Conservation (phyloP, 2,113 vertebrate species). For the Nicator chloris region DNA sequence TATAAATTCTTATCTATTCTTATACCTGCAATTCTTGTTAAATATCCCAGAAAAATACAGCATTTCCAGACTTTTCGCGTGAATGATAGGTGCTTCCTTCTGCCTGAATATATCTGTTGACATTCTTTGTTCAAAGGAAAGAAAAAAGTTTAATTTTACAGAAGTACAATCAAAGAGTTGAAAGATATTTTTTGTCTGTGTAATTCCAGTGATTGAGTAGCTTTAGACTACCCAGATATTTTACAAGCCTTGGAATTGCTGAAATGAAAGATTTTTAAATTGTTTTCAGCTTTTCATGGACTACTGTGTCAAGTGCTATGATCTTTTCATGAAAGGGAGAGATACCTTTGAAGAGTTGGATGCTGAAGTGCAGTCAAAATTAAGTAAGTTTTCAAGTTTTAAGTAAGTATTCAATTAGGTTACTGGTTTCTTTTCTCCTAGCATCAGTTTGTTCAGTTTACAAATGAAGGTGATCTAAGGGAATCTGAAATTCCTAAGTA, state of each 20-base stretch:
- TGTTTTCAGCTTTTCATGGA: constrained; percentile 83
- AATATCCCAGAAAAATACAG: not conserved
- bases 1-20: too few species aligned
- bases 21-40: not conserved
- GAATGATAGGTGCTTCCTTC: not conserved
- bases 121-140: not conserved
- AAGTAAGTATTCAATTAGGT: not conserved
- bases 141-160: not conserved
- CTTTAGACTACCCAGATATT: not conserved
- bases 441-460: not conserved
- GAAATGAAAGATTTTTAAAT: not conserved
- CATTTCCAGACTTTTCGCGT: not conserved
- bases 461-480: not conserved
- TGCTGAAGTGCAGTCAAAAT: constrained; percentile 72
- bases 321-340: constrained; percentile 86
- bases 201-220: not conserved
- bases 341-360: constrained; percentile 89
- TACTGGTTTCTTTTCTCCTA: not conserved
- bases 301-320: constrained; percentile 84
- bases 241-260: not conserved
- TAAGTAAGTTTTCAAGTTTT: constrained; percentile 79
- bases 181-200: not conserved
- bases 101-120: not conserved
- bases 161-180: not conserved
- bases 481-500: not conserved